Evolutionary conservation across 2,797 vertebrate species (phyloP).

Genomic region (Rachycentron canadum): DNA sequence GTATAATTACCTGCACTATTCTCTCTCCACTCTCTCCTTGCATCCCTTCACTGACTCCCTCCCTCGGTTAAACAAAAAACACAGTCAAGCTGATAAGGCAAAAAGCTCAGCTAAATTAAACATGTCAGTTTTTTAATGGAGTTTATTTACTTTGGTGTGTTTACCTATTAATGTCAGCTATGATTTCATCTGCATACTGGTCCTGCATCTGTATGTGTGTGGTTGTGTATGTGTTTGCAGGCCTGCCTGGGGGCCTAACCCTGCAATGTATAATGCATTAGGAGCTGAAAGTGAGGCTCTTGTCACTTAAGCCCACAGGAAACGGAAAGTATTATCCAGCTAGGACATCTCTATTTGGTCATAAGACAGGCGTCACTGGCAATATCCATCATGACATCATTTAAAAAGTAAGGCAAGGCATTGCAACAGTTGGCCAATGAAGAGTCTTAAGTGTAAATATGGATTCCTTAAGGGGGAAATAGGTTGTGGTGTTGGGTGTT

Average conservation of each 20-base stretch:
- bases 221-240: constrained; percentile 17
- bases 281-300: constrained; percentile 34
- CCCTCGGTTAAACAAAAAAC: constrained; percentile 47
- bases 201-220: background rate
- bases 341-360: constrained; percentile 13
- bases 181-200: constrained; percentile 68
- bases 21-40: constrained; percentile 36
- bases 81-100: constrained; percentile 38
- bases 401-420: constrained; percentile 30
- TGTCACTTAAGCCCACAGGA: constrained; percentile 30
- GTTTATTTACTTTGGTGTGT: constrained; percentile 71
- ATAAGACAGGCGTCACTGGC: constrained; percentile 15
- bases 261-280: constrained; percentile 39
- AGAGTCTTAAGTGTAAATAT: constrained; percentile 68
- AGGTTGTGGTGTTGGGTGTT: constrained; percentile 57
- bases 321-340: constrained; percentile 27
- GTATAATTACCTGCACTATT: constrained; percentile 74
- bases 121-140: constrained; percentile 73
- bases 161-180: constrained; percentile 67
- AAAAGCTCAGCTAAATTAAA: constrained; percentile 66
- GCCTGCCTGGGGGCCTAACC: constrained; percentile 40
- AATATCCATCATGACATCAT: constrained; percentile 28
- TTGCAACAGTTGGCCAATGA: constrained; percentile 46
- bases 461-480: constrained; percentile 53
- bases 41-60: constrained; percentile 30